Evolutionary conservation across 2,888 invertebrate species (phyloP), one percentile per base, ranked within the genome.

Genomic region (Molanna angustata): DNA sequence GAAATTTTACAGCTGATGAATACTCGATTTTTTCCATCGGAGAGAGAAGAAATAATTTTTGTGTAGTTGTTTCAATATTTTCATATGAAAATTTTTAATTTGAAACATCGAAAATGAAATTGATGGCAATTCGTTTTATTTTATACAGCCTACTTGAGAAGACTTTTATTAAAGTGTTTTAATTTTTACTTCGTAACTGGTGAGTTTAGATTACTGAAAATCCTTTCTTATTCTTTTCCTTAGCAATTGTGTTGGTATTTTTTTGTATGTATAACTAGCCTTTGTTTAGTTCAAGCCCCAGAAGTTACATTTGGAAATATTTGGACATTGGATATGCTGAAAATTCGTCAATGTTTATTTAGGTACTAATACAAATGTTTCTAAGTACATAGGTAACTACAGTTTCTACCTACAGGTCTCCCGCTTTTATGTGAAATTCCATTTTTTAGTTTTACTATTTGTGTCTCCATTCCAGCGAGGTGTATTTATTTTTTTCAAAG

Each of bases 1-100:
- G 70, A 70, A 68, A 70, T 68, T 71, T 71, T 66, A 66, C 73
- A 73, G 73, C 71, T 73, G 73, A 72, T 72, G 70, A 69, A 71
- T 71, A 44, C 33, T 42, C 16, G 20, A 6, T 11, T 35, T 37
- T 7, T 33, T 14, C 46, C 21, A n/a, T n/a, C 21, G 9, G 21
- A 16, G 9, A 11, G n/a, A 33, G 21, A 9, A 1, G 20, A 33
- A 35, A 20, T 20, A 33, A 18, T 20, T 32, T 11, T 13, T 46
- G n/a, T n/a, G n/a, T 20, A 9, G 14, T 46, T 20, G 11, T 46
- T 35, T 35, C 20, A 21, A 35, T 46, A 46, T 46, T 46, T 46
- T n/a, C 20, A 19, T 44, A 46, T 13, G 20, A 7, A 27, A 27
- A 27, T 27, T 27, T 27, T 27, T 27, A 27, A 4, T 27, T 27